Conservation (phyloP, 2,797 vertebrate species). For the Lagorchestes hirsutus region DNA sequence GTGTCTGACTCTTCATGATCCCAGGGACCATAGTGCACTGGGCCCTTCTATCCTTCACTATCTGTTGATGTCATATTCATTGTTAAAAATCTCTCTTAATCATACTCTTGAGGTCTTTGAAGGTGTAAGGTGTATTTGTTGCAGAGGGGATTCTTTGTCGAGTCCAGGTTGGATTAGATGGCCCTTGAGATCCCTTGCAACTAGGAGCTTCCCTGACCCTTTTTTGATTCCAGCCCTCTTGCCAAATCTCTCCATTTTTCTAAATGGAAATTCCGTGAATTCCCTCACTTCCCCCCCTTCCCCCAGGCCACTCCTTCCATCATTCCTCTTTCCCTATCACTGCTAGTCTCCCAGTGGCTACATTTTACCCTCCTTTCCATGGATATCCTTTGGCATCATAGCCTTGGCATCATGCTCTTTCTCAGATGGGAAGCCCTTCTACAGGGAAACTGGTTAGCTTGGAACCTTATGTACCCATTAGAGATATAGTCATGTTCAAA, state of each 20-base stretch:
- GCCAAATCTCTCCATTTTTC: not conserved
- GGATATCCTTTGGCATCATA: constrained; percentile 36
- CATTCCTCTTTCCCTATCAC: constrained; percentile 36
- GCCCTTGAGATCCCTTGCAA: not conserved
- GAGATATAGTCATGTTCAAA: constrained; percentile 51
- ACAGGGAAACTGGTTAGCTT: constrained; percentile 52
- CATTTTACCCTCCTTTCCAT: constrained; percentile 44
- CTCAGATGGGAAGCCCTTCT: constrained; percentile 37
- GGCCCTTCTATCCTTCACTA: not conserved
- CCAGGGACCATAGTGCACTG: not conserved
- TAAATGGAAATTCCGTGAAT: not conserved
- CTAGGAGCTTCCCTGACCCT: not conserved
- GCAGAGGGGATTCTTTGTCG: not conserved
- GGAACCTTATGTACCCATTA: constrained; percentile 21
- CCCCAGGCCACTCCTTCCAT: not conserved
- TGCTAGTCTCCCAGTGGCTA: not conserved
- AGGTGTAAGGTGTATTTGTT: not conserved
- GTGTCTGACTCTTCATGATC: not conserved
- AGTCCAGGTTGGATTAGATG: not conserved
- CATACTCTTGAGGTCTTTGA: not conserved
- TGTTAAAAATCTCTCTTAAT: not conserved
- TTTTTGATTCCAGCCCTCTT: not conserved
- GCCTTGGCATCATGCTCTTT: constrained; percentile 8
- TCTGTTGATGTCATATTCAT: not conserved
- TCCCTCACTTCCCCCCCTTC: not conserved